Evolutionary conservation across 2,113 vertebrate genomes (phyloP), one percentile per base, ranked within the genome.

Genomic region (Neolamprologus longior): DNA sequence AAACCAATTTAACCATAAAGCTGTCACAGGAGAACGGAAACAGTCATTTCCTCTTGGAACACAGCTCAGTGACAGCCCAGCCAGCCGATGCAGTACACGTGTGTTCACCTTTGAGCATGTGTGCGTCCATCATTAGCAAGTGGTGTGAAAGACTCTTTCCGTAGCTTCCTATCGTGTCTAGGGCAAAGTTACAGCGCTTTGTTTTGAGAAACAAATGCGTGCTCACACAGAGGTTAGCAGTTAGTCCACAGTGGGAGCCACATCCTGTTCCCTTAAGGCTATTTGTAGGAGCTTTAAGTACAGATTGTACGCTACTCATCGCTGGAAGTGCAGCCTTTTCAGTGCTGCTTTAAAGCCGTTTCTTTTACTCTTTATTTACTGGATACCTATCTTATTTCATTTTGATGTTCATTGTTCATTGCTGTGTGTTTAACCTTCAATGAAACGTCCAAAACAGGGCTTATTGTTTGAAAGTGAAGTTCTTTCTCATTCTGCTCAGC

Each of bases 1-100:
- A 45, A 80, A 86, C 86, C 93, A 91, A 92, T 94, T 94, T 94
- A 88, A 88, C 84, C 83, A 90, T 92, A 91, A 90, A 92, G 82
- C 92, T 93, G 89, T 92, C 37, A 68, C 85, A 63, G 81, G 81
- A 90, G 85, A 91, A 71, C 86, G 89, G 91, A 94, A 92, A 93
- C 86, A 89, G 90, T 81, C 84, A 92, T 92, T 94, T 93, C 94
- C 88, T 92, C 24, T 85, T 81, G 14, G 88, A 85, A 85, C 83
- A 84, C 78, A 78, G 45, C 81, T 66, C 83, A 50, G 85, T 17
- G 11, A 91, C 89, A 80, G 81, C 52, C 68, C 50, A 35, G 85
- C 76, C 76, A 11, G 53, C 76, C 61, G 7, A 63, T 24, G 82
- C 81, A 42, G 9, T 85, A 79, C 82, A 61, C 80, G 78, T 58